Conservation (phyloP, 2,888 invertebrate species). For the Pseudococcus jackbeardsleyi region DNA sequence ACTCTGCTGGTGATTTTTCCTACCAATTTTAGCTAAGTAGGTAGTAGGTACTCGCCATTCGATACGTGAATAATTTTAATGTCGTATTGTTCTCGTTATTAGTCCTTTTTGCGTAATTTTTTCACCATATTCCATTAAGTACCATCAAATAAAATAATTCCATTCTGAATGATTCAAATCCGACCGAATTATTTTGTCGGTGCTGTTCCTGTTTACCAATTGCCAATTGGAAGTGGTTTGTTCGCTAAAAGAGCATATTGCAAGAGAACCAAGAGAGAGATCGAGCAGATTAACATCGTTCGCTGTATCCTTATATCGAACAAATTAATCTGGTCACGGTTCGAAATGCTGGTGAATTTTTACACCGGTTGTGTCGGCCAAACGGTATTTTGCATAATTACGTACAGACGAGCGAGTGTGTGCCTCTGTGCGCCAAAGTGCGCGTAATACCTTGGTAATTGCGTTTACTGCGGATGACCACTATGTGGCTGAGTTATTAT, state of each 20-base stretch:
- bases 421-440: background rate
- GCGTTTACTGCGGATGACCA: slow-evolving; percentile 9
- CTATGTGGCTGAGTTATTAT: background rate
- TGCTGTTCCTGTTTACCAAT: background rate
- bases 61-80: background rate
- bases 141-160: background rate
- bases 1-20: too few relatives aligned
- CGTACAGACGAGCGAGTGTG: background rate
- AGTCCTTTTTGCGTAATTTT: background rate
- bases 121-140: background rate
- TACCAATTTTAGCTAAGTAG: too few relatives aligned
- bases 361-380: background rate
- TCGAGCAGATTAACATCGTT: background rate
- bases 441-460: background rate
- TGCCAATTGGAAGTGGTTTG: background rate
- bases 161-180: background rate
- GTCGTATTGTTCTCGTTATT: background rate
- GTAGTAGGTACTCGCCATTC: background rate
- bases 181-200: background rate
- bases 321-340: slow-evolving; percentile 53
- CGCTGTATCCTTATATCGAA: slow-evolving; percentile 17
- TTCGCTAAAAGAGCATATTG: background rate
- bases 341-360: background rate
- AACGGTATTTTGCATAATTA: slow-evolving; percentile 23
- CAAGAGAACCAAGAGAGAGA: background rate